Evolutionary conservation across 2,113 vertebrate genomes (phyloP), one percentile per base, ranked within the genome.

Genomic region (Toxotes jaculatrix): DNA sequence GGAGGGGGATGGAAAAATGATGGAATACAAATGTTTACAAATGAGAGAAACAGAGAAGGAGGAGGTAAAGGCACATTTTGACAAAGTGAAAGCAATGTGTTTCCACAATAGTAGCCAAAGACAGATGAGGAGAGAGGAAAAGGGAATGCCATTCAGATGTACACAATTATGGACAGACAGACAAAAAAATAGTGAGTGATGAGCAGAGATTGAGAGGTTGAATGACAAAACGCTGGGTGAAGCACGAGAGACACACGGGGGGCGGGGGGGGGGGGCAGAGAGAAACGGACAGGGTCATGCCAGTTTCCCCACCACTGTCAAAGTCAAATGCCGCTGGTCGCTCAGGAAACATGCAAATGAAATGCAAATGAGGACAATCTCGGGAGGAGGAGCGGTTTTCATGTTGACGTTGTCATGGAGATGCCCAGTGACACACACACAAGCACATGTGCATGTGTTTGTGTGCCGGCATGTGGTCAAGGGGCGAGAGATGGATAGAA

Each of bases 281-380:
- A 23, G 40, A 77, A 77, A 68, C 1, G 16, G 77, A 90, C 85
- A 80, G 82, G 87, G 89, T 89, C 92, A 87, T 60, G 82, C 69
- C 84, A 87, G 82, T 86, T 86, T 86, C 82, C 21, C 72, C 38
- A 27, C 85, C 74, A 85, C 79, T 90, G 94, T 89, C 93, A 95
- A 95, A 94, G 93, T 94, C 93, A 95, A 93, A 93, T 88, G 83
- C 86, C 56, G 74, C 79, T 7, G 53, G 93, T 94, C 71, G 90
- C 94, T 92, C 65, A 60, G 87, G 91, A 93, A 93, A 93, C 92
- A 96, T 95, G 93, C 93, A 95, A 96, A 95, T 95, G 81, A 91
- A 78, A 94, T 95, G 94, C 89, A 96, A 95, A 96, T 86, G 69
- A 91, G 89, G 63, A 27, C 87, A 92, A 93, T 91, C 83, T 87